Evolutionary conservation across 2,113 vertebrate genomes (phyloP).

Genomic region (Pterophyllum scalare): DNA sequence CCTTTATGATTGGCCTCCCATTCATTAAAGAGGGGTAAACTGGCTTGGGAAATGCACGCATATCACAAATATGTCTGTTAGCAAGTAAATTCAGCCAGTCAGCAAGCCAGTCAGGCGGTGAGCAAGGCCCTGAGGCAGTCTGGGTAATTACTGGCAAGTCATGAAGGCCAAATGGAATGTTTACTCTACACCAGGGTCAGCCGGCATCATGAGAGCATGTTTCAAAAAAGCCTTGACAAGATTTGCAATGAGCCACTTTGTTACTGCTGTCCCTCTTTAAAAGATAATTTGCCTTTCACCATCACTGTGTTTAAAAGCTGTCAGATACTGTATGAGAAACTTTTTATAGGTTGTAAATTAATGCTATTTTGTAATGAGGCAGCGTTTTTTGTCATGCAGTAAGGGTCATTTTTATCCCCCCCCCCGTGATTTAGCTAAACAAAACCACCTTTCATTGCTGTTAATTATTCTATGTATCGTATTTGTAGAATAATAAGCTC

Average conservation of each 20-base stretch:
- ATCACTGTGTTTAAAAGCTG: conserved; percentile 15
- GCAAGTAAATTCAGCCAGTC: conserved; percentile 65
- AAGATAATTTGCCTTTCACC: conserved; percentile 55
- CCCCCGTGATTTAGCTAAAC: neutral
- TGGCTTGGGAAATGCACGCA: conserved; percentile 56
- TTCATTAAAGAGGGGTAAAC: conserved; percentile 46
- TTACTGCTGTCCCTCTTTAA: conserved; percentile 62
- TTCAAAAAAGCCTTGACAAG: conserved; percentile 64
- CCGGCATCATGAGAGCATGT: conserved; percentile 54
- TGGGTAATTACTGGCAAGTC: conserved; percentile 81
- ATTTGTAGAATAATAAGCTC: conserved; percentile 46
- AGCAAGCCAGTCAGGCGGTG: conserved; percentile 42
- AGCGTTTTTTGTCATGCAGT: neutral
- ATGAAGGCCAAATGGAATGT: conserved; percentile 83
- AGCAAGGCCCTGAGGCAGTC: conserved; percentile 70
- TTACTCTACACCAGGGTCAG: conserved; percentile 79
- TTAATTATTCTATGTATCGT: conserved; percentile 27
- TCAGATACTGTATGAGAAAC: neutral
- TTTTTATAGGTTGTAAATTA: conserved; percentile 8
- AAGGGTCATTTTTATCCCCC: neutral
- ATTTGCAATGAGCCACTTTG: conserved; percentile 72
- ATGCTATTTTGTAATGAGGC: neutral
- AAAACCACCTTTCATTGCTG: conserved; percentile 4
- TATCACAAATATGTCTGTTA: conserved; percentile 64
- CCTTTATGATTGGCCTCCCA: conserved; percentile 35